Evolutionary conservation across 1,140 invertebrate species (phyloP).

Genomic region (Drosophila simulans): DNA sequence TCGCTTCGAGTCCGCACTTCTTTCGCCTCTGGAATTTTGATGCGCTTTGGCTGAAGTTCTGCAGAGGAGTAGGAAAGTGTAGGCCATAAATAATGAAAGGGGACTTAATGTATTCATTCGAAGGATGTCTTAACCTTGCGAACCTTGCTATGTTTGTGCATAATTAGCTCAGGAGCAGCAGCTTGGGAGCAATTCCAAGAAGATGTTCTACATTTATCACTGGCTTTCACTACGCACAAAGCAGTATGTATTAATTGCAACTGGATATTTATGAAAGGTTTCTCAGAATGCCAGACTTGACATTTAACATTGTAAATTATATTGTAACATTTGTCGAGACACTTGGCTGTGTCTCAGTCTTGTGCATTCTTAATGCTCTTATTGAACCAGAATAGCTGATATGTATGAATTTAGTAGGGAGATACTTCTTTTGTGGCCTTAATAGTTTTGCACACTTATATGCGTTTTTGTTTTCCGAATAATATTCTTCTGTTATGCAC

Average conservation of each 20-base stretch:
- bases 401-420: neutral
- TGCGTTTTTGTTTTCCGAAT: neutral
- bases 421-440: neutral
- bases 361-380: neutral
- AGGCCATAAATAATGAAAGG: constrained; percentile 45
- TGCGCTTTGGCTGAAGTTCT: constrained; percentile 22
- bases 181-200: neutral
- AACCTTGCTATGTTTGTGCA: constrained; percentile 14
- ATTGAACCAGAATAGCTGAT: too few relatives aligned
- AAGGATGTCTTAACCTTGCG: constrained; percentile 29
- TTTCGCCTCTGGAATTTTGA: constrained; percentile 16
- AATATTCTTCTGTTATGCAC: neutral
- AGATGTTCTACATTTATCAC: constrained; percentile 8
- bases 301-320: neutral
- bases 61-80: constrained; percentile 15
- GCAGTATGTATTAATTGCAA: neutral
- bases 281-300: neutral
- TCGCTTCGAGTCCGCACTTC: constrained; percentile 4
- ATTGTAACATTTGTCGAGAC: neutral
- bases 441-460: neutral
- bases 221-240: neutral
- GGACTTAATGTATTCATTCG: constrained; percentile 40
- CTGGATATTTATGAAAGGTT: neutral
- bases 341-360: neutral
- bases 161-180: constrained; percentile 23